Conservation (phyloP, 2,888 invertebrate species). For the Dyspetes luteomarginatus region DNA sequence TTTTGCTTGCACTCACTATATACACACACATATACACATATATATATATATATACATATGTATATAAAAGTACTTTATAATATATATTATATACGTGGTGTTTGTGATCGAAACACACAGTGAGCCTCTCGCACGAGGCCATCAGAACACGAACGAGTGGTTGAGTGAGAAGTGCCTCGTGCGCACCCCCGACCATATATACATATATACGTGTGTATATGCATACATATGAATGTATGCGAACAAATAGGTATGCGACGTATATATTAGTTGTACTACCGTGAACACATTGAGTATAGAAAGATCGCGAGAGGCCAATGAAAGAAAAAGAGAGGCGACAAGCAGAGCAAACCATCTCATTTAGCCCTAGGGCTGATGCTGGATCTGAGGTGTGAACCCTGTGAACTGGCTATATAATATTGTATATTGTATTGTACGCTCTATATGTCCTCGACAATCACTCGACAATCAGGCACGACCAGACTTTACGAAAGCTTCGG, state of each 20-base stretch:
- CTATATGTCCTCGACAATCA: conserved; percentile 60
- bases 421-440: conserved; percentile 44
- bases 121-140: conserved; percentile 28
- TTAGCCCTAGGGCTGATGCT: conserved; percentile 53
- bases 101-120: conserved; percentile 37
- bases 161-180: conserved; percentile 63
- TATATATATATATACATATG: conserved; percentile 5
- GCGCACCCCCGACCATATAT: conserved; percentile 34
- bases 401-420: conserved; percentile 43
- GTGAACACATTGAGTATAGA: conserved; percentile 27
- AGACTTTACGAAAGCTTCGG: conserved; percentile 23
- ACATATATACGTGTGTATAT: conserved; percentile 15
- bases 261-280: conserved; percentile 25
- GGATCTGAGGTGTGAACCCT: conserved; percentile 73
- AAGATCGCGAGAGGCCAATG: conserved; percentile 19
- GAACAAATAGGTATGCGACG: conserved; percentile 10
- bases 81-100: neutral
- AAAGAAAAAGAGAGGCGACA: conserved; percentile 32
- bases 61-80: neutral
- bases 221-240: too few relatives aligned
- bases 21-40: neutral
- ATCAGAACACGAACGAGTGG: conserved; percentile 47
- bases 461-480: conserved; percentile 63
- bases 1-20: conserved; percentile 45
- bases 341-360: conserved; percentile 56